Percentiles rank a stretch among this genome's conserved stretches.
Conservation (phyloP, 2,797 vertebrate species). For the Syngnathus rostellatus region DNA sequence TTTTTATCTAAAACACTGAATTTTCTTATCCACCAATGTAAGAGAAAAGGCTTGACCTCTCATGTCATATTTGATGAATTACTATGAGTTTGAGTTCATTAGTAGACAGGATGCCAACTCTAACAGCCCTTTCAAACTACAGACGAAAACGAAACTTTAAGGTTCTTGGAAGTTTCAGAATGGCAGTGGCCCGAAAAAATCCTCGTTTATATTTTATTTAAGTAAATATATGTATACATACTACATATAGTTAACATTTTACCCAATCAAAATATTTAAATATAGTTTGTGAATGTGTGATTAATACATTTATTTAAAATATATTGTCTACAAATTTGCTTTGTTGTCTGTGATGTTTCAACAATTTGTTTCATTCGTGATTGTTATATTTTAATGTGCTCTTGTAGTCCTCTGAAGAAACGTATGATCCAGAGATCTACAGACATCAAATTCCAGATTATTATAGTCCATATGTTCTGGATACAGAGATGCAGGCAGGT, state of each 20-base stretch:
- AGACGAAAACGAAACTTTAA: slow-evolving; percentile 52
- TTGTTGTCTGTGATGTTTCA: not conserved
- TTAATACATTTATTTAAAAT: not conserved
- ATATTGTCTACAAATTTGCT: not conserved
- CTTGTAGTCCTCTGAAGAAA: slow-evolving; percentile 83
- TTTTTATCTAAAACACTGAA: not conserved
- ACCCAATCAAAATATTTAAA: not conserved
- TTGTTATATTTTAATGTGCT: slow-evolving; percentile 21
- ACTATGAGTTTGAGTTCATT: slow-evolving; percentile 24
- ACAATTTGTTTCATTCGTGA: not conserved
- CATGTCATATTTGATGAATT: slow-evolving; percentile 11
- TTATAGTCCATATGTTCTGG: slow-evolving; percentile 83
- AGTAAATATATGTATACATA: not conserved
- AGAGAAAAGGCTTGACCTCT: not conserved
- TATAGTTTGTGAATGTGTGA: not conserved
- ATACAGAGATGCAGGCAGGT: slow-evolving; percentile 87
- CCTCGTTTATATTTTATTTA: not conserved
- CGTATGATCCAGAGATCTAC: slow-evolving; percentile 91
- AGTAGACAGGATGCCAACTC: slow-evolving; percentile 35
- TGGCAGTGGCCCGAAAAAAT: slow-evolving; percentile 14
- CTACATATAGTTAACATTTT: not conserved
- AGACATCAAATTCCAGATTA: slow-evolving; percentile 81
- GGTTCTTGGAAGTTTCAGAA: slow-evolving; percentile 49
- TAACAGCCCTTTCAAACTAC: slow-evolving; percentile 41
- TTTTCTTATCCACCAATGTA: not conserved